phyloP scores from a whole-genome alignment of 2,888 invertebrate genomes.

The Sesamia inferens region DNA sequence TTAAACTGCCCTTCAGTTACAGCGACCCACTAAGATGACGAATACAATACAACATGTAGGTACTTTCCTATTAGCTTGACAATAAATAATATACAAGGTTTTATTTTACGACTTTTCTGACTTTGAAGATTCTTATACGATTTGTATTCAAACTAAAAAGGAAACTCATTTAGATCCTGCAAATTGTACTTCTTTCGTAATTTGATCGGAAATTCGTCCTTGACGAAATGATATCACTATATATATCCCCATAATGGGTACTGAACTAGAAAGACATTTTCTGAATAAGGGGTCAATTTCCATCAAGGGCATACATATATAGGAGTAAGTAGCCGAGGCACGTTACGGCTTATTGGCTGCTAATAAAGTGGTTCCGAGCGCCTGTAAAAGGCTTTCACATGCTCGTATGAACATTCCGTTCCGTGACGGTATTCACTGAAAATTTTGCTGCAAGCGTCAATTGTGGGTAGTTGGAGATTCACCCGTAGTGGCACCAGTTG shows the following conservation, averaged over 20 bases:
- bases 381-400: slow-evolving; percentile 71
- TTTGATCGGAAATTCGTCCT: slow-evolving; percentile 13
- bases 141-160: slow-evolving; percentile 6
- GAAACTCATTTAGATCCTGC: background rate
- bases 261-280: slow-evolving; percentile 37
- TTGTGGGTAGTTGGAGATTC: slow-evolving; percentile 67
- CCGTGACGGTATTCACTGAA: slow-evolving; percentile 72
- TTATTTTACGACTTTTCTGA: background rate
- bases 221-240: slow-evolving; percentile 11
- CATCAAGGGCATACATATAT: slow-evolving; percentile 49
- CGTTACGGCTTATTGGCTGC: slow-evolving; percentile 72
- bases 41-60: slow-evolving; percentile 46
- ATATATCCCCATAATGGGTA: slow-evolving; percentile 27
- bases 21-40: slow-evolving; percentile 33
- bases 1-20: slow-evolving; percentile 56
- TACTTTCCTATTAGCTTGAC: slow-evolving; percentile 9
- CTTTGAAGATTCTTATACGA: background rate
- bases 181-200: slow-evolving; percentile 17
- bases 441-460: slow-evolving; percentile 65
- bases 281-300: slow-evolving; percentile 54
- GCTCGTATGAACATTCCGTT: slow-evolving; percentile 70
- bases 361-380: slow-evolving; percentile 74
- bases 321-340: slow-evolving; percentile 54
- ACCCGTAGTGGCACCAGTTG: slow-evolving; percentile 50
- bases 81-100: background rate